Evolutionary conservation across 2,888 invertebrate species (phyloP).

Genomic region (Habrosyne pyritoides): DNA sequence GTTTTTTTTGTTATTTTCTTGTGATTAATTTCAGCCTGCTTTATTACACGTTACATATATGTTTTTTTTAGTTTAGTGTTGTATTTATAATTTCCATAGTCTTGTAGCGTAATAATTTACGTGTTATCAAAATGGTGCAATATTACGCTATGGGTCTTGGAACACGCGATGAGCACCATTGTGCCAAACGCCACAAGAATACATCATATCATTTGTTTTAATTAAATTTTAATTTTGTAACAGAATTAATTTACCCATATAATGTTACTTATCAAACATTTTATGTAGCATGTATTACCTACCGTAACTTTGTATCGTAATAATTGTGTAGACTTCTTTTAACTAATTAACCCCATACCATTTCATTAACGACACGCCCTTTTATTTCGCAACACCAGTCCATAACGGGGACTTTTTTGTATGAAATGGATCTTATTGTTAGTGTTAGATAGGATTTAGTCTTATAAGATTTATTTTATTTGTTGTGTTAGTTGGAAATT

Average conservation of each 20-base stretch:
- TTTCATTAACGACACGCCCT: conserved; percentile 46
- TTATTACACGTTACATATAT: conserved; percentile 49
- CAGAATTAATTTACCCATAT: conserved; percentile 65
- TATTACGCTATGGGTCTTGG: conserved; percentile 42
- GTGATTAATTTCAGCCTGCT: conserved; percentile 43
- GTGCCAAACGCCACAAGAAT: conserved; percentile 79
- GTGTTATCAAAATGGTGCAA: conserved; percentile 22
- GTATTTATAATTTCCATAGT: conserved; percentile 43
- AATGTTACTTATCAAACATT: conserved; percentile 60
- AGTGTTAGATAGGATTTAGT: conserved; percentile 32
- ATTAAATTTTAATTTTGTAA: conserved; percentile 73
- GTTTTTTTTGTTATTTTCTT: conserved; percentile 39
- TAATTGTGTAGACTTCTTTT: conserved; percentile 35
- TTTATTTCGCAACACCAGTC: conserved; percentile 49
- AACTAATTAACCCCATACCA: conserved; percentile 43
- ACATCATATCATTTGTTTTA: conserved; percentile 84
- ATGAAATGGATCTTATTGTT: conserved; percentile 73
- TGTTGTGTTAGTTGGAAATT: conserved; percentile 20
- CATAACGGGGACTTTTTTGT: conserved; percentile 78
- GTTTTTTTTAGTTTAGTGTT: conserved; percentile 66
- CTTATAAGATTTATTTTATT: conserved; percentile 30
- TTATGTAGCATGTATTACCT: conserved; percentile 53
- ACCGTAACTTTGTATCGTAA: conserved; percentile 37
- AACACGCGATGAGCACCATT: conserved; percentile 61
- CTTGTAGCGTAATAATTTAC: conserved; percentile 35